Percentiles rank a stretch among this genome's conserved stretches.
Conservation (phyloP, 2,888 invertebrate genomes). For the Epinotia bilunana region DNA sequence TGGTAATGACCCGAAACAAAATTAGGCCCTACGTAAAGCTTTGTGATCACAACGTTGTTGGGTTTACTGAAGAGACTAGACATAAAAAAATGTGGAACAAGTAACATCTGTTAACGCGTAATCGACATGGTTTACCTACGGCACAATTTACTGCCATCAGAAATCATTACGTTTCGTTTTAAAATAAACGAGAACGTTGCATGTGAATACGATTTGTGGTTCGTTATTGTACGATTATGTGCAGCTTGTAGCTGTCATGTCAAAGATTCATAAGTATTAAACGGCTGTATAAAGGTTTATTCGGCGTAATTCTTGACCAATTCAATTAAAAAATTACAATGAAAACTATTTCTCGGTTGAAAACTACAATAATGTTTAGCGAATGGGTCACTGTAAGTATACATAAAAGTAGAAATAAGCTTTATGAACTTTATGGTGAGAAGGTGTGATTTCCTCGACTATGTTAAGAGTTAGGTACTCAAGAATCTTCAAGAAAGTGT, state of each 20-base stretch:
- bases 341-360: too few relatives aligned
- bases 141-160: conserved; percentile 71
- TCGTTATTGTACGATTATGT: conserved; percentile 41
- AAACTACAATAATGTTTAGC: too few relatives aligned
- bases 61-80: conserved; percentile 56
- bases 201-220: conserved; percentile 44
- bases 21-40: conserved; percentile 24
- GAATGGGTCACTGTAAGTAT: too few relatives aligned
- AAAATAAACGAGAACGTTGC: conserved; percentile 56
- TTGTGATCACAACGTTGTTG: conserved; percentile 36
- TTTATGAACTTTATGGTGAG: too few relatives aligned
- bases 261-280: neutral
- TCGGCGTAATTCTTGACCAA: too few relatives aligned
- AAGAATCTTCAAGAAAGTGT: too few relatives aligned
- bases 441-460: too few relatives aligned
- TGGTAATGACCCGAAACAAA: conserved; percentile 27
- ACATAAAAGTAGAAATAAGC: too few relatives aligned
- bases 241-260: conserved; percentile 4
- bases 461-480: too few relatives aligned
- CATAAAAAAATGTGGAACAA: conserved; percentile 65
- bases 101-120: conserved; percentile 69
- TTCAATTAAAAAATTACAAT: too few relatives aligned
- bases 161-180: conserved; percentile 67
- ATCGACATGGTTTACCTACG: conserved; percentile 62
- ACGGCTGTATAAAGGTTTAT: too few relatives aligned